phyloP scores from a whole-genome alignment of 2,888 invertebrate genomes.

The Lithophane semibrunnea region DNA sequence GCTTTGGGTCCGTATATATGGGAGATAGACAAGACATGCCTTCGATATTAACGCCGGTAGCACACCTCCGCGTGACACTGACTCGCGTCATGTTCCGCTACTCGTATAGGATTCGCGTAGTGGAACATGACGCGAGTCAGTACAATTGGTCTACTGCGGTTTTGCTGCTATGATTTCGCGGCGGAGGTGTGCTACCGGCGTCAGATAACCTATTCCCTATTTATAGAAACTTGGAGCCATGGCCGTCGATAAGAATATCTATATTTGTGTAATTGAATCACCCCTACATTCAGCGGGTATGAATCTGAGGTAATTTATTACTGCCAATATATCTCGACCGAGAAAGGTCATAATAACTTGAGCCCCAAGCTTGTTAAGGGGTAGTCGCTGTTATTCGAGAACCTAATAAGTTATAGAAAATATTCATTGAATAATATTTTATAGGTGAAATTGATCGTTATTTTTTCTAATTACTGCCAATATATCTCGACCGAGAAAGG shows the following conservation, averaged over 20 bases:
- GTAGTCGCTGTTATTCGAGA: conserved; percentile 33
- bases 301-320: conserved; percentile 58
- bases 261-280: conserved; percentile 62
- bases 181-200: no score
- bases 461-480: conserved; percentile 41
- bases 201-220: conserved; percentile 8
- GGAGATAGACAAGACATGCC: conserved; percentile 2
- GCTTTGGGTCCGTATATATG: conserved; percentile 40
- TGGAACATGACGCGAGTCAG: no score
- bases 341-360: conserved; percentile 59
- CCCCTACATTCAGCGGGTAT: conserved; percentile 31
- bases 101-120: no score
- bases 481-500: conserved; percentile 49
- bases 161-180: no score
- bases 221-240: conserved; percentile 36
- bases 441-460: conserved; percentile 1
- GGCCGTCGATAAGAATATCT: conserved; percentile 33
- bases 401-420: conserved; percentile 46
- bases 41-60: neutral
- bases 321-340: conserved; percentile 47
- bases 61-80: no score
- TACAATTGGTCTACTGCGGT: no score
- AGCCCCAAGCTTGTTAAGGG: conserved; percentile 50
- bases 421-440: conserved; percentile 18
- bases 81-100: no score